Evolutionary conservation across 2,888 invertebrate species (phyloP).

Genomic region (Melipona bicolor): DNA sequence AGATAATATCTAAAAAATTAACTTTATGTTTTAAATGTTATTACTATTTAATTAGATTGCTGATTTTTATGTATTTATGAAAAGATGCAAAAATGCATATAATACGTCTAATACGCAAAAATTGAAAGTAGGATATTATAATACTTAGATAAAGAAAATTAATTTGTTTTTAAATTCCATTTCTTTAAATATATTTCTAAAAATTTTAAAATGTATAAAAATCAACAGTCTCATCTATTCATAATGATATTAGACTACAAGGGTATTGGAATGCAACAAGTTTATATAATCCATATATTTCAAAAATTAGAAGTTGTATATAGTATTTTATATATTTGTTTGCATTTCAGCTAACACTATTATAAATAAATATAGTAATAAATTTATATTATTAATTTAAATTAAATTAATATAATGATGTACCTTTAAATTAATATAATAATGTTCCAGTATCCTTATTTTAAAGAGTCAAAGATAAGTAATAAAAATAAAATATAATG

Average conservation of each 20-base stretch:
- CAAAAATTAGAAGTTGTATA: background rate
- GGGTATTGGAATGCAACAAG: background rate
- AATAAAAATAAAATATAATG: background rate
- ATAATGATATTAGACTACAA: too few relatives aligned
- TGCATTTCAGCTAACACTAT: background rate
- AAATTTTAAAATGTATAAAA: background rate
- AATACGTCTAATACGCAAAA: too few relatives aligned
- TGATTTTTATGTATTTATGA: too few relatives aligned
- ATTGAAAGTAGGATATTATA: too few relatives aligned
- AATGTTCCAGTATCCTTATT: slow-evolving; percentile 11
- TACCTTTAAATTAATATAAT: background rate
- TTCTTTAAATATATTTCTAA: too few relatives aligned
- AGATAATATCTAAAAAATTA: slow-evolving; percentile 3
- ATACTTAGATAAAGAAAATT: too few relatives aligned
- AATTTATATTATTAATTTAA: background rate
- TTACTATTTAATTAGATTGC: background rate
- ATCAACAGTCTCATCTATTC: background rate
- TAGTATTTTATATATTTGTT: background rate
- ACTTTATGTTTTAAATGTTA: slow-evolving; percentile 1
- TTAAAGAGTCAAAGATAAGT: background rate
- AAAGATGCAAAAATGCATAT: too few relatives aligned
- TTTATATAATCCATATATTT: background rate
- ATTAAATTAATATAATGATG: background rate
- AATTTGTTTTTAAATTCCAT: too few relatives aligned
- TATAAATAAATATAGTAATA: background rate